These are phyloP conservation scores for Scaptomyza montana DNA, from an alignment of 1,140 invertebrate species.

Conservation along the genomic window DNA sequence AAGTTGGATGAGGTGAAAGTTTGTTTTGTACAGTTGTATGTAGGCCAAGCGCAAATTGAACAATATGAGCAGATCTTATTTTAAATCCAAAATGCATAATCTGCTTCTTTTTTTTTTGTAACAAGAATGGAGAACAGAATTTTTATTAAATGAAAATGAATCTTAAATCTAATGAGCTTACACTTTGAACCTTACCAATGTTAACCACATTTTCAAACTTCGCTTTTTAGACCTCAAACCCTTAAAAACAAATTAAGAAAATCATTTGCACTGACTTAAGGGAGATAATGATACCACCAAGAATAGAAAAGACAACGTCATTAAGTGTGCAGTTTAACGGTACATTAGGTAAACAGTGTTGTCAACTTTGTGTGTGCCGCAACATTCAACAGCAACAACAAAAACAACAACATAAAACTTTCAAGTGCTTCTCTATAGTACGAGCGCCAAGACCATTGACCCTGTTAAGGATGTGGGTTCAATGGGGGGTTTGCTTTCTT, in stretches of 20 bases:
- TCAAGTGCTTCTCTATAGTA: constrained; percentile 28
- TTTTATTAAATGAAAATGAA: too few species aligned
- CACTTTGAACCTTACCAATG: too few species aligned
- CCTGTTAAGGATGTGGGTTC: constrained; percentile 36
- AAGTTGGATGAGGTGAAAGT: constrained; percentile 62
- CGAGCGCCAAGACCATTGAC: constrained; percentile 46
- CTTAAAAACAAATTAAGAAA: constrained; percentile 69
- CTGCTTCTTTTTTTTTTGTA: too few species aligned
- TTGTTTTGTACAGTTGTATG: constrained; percentile 10
- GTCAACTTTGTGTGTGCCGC: constrained; percentile 52
- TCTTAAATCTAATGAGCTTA: neutral
- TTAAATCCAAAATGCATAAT: constrained; percentile 28
- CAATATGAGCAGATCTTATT: constrained; percentile 17
- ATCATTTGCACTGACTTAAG: constrained; percentile 54
- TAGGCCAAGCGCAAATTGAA: constrained; percentile 29
- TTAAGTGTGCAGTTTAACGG: constrained; percentile 75
- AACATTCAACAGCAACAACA: constrained; percentile 36
- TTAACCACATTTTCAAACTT: too few species aligned
- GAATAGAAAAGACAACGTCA: constrained; percentile 58
- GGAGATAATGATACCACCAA: constrained; percentile 27
- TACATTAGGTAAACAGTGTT: constrained; percentile 79
- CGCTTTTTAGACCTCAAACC: neutral
- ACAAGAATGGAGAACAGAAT: too few species aligned
- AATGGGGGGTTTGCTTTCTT: constrained; percentile 4
- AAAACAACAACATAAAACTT: constrained; percentile 50